These are phyloP conservation scores for Idaea dimidiata DNA, from an alignment of 2,888 invertebrate genomes.

Conservation along the genomic window DNA sequence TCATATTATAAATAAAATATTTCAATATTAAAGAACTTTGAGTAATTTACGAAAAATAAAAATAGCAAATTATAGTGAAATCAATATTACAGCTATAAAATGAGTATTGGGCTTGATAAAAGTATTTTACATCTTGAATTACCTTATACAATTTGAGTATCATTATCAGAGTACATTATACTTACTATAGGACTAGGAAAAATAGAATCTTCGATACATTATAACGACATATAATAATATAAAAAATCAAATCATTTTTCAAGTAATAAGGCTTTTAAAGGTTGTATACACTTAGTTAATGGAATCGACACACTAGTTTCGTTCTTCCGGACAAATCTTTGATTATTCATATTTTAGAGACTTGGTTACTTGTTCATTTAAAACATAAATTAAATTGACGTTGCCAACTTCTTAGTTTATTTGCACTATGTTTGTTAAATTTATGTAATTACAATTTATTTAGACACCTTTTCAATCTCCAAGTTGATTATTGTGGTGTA, in stretches of 20 bases:
- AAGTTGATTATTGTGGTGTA: slow-evolving; percentile 72
- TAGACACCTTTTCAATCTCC: slow-evolving; percentile 70
- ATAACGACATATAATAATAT: neutral
- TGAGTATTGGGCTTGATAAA: slow-evolving; percentile 40
- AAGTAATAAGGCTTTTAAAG: slow-evolving; percentile 44
- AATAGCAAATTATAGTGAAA: slow-evolving; percentile 69
- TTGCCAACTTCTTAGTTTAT: slow-evolving; percentile 79
- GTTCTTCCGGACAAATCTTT: slow-evolving; percentile 56
- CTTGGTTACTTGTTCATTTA: slow-evolving; percentile 75
- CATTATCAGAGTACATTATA: slow-evolving; percentile 39
- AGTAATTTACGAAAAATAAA: slow-evolving; percentile 59
- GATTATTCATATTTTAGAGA: slow-evolving; percentile 74
- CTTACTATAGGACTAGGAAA: slow-evolving; percentile 29
- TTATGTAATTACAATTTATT: slow-evolving; percentile 75
- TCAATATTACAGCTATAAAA: slow-evolving; percentile 55
- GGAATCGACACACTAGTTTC: slow-evolving; percentile 38
- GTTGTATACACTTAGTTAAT: slow-evolving; percentile 49
- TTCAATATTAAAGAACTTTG: slow-evolving; percentile 56
- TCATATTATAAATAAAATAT: slow-evolving; percentile 57
- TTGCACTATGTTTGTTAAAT: slow-evolving; percentile 78
- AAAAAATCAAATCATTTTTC: neutral
- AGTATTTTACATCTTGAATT: slow-evolving; percentile 41
- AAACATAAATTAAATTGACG: slow-evolving; percentile 70
- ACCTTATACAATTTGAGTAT: slow-evolving; percentile 38
- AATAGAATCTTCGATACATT: slow-evolving; percentile 14